phyloP scores from a whole-genome alignment of 2,888 invertebrate genomes.

The Diarsia mendica region DNA sequence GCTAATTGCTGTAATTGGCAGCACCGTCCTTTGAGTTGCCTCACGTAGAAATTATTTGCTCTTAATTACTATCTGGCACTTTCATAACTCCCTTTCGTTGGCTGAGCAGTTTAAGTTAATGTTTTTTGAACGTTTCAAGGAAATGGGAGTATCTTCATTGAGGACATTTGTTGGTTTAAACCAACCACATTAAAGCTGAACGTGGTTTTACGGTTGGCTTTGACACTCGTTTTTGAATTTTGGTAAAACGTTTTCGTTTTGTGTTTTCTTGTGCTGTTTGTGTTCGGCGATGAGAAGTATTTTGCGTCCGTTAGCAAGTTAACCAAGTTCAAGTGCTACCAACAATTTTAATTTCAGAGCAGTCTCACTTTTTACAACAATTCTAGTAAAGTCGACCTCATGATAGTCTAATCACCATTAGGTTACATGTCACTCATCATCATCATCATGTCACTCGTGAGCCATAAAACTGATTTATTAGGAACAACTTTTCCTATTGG shows the following conservation, averaged over 20 bases:
- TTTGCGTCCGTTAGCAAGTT: not conserved
- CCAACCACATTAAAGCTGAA: slow-evolving; percentile 16
- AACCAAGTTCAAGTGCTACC: not conserved
- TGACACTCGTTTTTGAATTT: slow-evolving; percentile 13
- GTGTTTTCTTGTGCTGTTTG: not conserved
- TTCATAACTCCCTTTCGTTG: slow-evolving; percentile 32
- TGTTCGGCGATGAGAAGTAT: not conserved
- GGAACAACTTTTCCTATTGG: not conserved
- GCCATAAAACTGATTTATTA: not conserved
- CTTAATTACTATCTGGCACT: slow-evolving; percentile 51
- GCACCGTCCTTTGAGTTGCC: slow-evolving; percentile 44
- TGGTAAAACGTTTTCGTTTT: not conserved
- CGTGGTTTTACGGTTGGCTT: slow-evolving; percentile 5
- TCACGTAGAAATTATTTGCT: slow-evolving; percentile 49
- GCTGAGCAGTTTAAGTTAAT: slow-evolving; percentile 24
- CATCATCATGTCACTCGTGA: not conserved
- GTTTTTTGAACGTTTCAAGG: slow-evolving; percentile 25
- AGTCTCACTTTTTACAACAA: not conserved
- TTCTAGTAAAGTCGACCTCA: not conserved
- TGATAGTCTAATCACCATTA: not conserved
- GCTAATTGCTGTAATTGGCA: slow-evolving; percentile 60
- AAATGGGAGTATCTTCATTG: slow-evolving; percentile 19
- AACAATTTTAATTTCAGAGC: not conserved
- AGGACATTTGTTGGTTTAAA: slow-evolving; percentile 1
- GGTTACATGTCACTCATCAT: not conserved